Conservation (phyloP, 2,113 vertebrate species). For the Tragelaphus scriptus region DNA sequence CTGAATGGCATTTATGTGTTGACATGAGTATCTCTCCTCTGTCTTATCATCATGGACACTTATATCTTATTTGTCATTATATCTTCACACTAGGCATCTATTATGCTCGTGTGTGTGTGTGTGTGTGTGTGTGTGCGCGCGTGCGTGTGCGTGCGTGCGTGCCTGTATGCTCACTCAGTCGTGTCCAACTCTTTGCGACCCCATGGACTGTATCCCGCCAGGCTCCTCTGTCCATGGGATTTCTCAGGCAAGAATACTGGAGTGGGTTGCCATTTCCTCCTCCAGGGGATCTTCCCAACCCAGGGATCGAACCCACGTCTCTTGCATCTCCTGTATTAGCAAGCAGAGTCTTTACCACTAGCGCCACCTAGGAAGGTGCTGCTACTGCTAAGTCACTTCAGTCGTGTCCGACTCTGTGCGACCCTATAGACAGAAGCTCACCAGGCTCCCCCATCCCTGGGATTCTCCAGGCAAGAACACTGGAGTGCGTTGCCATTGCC, state of each 20-base stretch:
- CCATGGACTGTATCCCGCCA: background rate
- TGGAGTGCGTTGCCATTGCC: no score
- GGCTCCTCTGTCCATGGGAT: background rate
- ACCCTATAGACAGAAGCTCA: no score
- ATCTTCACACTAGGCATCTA: background rate
- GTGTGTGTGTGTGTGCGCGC: background rate
- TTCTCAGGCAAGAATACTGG: background rate
- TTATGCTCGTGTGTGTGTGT: background rate
- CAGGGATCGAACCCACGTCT: background rate
- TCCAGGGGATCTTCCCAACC: background rate
- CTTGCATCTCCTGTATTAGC: background rate
- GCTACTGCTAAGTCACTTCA: no score
- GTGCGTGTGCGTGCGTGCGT: rapidly evolving
- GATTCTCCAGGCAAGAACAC: no score
- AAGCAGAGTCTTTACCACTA: background rate
- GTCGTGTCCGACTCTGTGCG: no score
- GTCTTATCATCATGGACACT: background rate
- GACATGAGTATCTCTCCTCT: background rate
- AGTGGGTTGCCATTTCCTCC: background rate
- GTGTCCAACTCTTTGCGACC: background rate
- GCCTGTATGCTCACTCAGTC: background rate
- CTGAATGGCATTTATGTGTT: background rate
- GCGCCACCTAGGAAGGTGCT: background rate
- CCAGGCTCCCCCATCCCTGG: no score
- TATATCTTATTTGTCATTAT: background rate